These are phyloP conservation scores for Pegoplata infirma DNA, from an alignment of 2,888 invertebrate species.

Conservation along the genomic window DNA sequence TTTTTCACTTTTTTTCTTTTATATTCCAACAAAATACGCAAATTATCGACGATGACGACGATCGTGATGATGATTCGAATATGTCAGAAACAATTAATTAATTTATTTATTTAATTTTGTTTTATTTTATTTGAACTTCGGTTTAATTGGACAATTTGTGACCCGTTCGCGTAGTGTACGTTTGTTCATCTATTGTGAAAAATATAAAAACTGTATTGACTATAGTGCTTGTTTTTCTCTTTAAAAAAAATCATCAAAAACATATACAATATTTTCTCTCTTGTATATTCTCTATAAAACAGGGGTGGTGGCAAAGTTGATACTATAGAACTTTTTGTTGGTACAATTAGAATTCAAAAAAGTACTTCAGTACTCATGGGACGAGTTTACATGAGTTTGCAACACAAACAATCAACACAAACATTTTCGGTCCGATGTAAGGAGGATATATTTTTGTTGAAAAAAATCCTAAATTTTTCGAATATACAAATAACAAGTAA, in stretches of 20 bases:
- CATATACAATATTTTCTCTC: conserved; percentile 2
- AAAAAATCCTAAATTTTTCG: too few relatives aligned
- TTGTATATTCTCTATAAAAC: not conserved
- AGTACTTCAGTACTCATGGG: too few relatives aligned
- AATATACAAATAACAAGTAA: too few relatives aligned
- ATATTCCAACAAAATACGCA: conserved; percentile 20
- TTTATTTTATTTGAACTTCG: conserved; percentile 63
- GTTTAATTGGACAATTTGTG: conserved; percentile 64
- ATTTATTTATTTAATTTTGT: conserved; percentile 37
- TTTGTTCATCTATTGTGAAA: conserved; percentile 64
- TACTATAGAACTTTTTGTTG: too few relatives aligned
- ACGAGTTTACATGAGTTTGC: too few relatives aligned
- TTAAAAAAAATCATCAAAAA: conserved; percentile 17
- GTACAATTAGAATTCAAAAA: too few relatives aligned
- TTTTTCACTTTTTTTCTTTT: conserved; percentile 29
- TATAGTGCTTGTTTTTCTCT: conserved; percentile 33
- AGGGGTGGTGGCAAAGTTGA: too few relatives aligned
- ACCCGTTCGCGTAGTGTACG: conserved; percentile 60
- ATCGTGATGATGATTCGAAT: conserved; percentile 17
- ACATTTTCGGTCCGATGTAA: too few relatives aligned
- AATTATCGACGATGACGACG: conserved; percentile 35
- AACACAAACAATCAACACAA: too few relatives aligned
- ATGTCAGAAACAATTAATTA: conserved; percentile 60
- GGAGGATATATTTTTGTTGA: too few relatives aligned
- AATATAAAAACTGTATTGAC: conserved; percentile 51